These are phyloP conservation scores for Prionailurus viverrinus DNA, from an alignment of 2,113 vertebrate genomes.

Conservation along the genomic window DNA sequence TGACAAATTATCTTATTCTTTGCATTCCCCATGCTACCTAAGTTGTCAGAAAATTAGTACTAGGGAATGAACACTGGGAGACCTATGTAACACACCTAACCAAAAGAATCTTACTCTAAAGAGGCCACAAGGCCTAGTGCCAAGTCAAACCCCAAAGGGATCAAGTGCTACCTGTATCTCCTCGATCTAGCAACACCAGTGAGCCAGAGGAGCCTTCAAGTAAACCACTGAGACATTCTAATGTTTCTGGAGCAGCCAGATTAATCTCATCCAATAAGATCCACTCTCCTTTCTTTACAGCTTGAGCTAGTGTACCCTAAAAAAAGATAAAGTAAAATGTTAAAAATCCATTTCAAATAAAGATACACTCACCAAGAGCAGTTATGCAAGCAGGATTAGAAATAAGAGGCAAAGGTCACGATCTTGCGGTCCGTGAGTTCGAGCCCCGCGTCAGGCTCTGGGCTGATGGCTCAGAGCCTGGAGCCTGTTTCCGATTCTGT, in stretches of 20 bases:
- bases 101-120: slow-evolving; percentile 26
- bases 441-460: no score
- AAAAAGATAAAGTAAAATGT: slow-evolving; percentile 62
- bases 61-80: not conserved
- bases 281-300: slow-evolving; percentile 98
- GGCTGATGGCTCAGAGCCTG: no score
- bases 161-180: slow-evolving; percentile 93
- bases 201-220: slow-evolving; percentile 95
- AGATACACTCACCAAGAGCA: not conserved
- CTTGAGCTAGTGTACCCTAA: slow-evolving; percentile 95
- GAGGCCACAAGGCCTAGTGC: not conserved
- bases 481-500: no score
- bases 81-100: not conserved
- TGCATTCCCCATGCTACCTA: not conserved
- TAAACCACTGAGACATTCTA: slow-evolving; percentile 97
- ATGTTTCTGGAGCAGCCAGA: slow-evolving; percentile 96
- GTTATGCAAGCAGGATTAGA: not conserved
- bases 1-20: not conserved
- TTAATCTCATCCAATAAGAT: slow-evolving; percentile 99
- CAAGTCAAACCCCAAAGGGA: not conserved
- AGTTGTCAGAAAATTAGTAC: not conserved
- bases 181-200: slow-evolving; percentile 95
- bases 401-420: not conserved
- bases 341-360: slow-evolving; percentile 38
- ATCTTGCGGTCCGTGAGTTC: no score